These are phyloP conservation scores for Neodon shergylaensis DNA, from an alignment of 2,113 vertebrate species.

Conservation along the genomic window DNA sequence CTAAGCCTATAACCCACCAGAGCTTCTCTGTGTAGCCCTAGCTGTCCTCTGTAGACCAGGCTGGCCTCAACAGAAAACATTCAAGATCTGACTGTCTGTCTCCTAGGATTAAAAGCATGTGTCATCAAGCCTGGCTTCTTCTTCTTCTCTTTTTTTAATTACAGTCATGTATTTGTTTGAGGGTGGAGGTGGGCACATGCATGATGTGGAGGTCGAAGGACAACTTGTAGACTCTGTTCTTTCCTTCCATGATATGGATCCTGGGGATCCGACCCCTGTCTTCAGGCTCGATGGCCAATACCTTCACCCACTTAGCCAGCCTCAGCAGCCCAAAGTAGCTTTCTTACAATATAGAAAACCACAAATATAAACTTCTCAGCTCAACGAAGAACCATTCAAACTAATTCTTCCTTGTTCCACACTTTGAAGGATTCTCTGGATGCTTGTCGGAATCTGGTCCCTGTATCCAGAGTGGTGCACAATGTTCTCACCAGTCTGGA, in stretches of 20 bases:
- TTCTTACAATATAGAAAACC: neutral
- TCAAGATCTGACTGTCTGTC: neutral
- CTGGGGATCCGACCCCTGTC: neutral
- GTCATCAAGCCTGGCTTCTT: neutral
- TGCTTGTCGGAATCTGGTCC: constrained; percentile 63
- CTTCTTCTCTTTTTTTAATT: neutral
- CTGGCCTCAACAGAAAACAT: neutral
- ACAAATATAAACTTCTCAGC: neutral
- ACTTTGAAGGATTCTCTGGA: constrained; percentile 71
- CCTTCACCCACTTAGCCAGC: neutral
- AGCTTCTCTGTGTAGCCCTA: neutral
- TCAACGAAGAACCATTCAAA: neutral
- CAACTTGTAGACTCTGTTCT: neutral
- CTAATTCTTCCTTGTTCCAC: neutral
- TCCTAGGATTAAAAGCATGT: neutral
- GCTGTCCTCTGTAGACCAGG: neutral
- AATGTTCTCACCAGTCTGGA: constrained; percentile 68
- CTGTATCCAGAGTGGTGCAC: constrained; percentile 62
- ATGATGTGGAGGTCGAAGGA: too few species aligned
- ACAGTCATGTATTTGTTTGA: neutral
- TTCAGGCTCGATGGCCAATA: too few species aligned
- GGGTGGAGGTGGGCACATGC: neutral
- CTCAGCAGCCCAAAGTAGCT: neutral
- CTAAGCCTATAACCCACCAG: neutral
- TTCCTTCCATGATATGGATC: neutral